Conservation (phyloP, 2,113 vertebrate species). For the Pardalotus punctatus region DNA sequence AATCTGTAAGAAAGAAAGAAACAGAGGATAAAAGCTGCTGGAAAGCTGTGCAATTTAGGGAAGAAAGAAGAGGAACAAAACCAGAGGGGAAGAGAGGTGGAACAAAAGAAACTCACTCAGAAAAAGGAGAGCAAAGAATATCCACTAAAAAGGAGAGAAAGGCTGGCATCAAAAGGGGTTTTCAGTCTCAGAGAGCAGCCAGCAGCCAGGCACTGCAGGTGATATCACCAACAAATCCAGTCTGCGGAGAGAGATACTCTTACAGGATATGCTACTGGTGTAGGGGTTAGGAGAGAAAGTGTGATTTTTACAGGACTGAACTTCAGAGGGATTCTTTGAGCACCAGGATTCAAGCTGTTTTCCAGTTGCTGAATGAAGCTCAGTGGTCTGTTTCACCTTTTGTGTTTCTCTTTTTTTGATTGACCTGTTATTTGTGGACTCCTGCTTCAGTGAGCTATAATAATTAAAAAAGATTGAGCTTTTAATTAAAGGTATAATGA, state of each 20-base stretch:
- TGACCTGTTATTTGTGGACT: slow-evolving; percentile 11
- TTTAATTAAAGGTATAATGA: slow-evolving; percentile 6
- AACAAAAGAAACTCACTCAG: slow-evolving; percentile 12
- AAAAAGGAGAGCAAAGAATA: neutral
- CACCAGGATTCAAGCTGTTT: neutral
- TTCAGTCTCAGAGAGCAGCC: neutral
- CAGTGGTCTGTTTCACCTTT: neutral
- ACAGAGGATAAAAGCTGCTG: slow-evolving; percentile 8
- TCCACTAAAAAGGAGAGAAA: neutral
- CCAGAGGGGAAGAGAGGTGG: neutral
- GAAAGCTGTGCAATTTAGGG: slow-evolving; percentile 16
- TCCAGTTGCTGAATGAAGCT: neutral
- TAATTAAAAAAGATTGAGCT: neutral
- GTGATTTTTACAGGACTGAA: neutral
- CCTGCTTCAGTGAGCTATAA: neutral
- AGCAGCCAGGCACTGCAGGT: neutral
- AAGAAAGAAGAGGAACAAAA: slow-evolving; percentile 18
- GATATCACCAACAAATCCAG: neutral
- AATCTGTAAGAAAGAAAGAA: neutral
- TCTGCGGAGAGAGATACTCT: neutral
- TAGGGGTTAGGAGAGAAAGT: neutral
- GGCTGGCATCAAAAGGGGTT: slow-evolving; percentile 1
- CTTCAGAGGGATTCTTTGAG: neutral
- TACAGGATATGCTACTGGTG: neutral
- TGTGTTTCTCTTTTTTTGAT: neutral